Evolutionary conservation across 2,113 vertebrate species (phyloP).

Genomic region (Rhodinocichla rosea): DNA sequence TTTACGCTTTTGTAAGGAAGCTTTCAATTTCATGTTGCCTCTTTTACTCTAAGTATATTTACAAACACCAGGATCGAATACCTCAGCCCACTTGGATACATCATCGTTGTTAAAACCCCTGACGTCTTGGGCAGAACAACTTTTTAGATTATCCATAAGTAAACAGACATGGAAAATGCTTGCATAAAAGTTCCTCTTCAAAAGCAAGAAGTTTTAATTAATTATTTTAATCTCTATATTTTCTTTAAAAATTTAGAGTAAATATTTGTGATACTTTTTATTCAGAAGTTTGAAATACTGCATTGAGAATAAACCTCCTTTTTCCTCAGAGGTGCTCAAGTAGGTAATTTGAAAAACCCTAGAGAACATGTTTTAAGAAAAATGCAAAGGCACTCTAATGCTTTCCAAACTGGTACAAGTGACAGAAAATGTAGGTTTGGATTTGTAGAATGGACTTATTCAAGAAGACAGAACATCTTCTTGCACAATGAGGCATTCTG

Average conservation of each 20-base stretch:
- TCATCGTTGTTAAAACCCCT: not conserved
- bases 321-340: not conserved
- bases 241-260: not conserved
- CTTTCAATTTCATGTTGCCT: not conserved
- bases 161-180: not conserved
- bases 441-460: not conserved
- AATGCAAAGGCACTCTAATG: not conserved
- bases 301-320: not conserved
- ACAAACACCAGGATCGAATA: not conserved
- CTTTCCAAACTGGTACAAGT: not conserved
- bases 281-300: not conserved
- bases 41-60: not conserved
- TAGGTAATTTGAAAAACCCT: not conserved
- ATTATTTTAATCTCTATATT: not conserved
- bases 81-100: not conserved
- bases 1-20: not conserved
- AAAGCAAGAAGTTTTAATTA: not conserved
- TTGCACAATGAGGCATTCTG: not conserved
- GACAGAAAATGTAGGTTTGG: not conserved
- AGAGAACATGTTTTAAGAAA: not conserved
- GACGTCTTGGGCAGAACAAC: not conserved
- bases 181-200: not conserved
- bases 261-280: not conserved
- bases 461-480: not conserved
- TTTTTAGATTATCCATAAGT: not conserved